Base-by-base conservation (phyloP, 1,140 invertebrate species). In the Zaprionus africanus region DNA sequence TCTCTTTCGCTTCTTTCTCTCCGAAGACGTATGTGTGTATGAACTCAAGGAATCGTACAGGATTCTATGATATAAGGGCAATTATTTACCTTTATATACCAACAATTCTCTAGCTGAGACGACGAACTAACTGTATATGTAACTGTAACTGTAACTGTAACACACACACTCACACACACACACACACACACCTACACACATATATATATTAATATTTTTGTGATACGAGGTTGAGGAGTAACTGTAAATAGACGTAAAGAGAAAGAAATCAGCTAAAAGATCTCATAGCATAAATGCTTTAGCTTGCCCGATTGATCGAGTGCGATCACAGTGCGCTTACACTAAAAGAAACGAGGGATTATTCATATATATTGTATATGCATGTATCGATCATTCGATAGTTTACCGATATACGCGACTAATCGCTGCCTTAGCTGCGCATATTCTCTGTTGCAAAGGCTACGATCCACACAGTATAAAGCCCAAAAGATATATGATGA, bases 11-110 rank as follows among this genome's bases (percentile, higher is more conserved):
- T 41, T 19, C 22, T 5, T 54, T 49, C n/a, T n/a, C 26, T 12
- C 17, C 15, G 13, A 34, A 57, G 28, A 67, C 56, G 43, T 71
- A 58, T 60, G 65, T 71, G 58, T 60, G 65, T 28, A 46, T 49
- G 49, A 68, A 38, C 28, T 59, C 24, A 38, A 58, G n/a, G 53
- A 13, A 51, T 56, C 15, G 4, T 28, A 54, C 62, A 46, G 24
- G 59, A 76, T 26, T 43, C 76, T 54, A 22, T 36, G 15, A 64
- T 63, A 58, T 90, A 90, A 84, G 68, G 84, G 68, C 85, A 88
- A 88, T 90, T 90, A 90, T 88, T 84, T 90, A 90, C 78, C 71
- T 88, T 90, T 83, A 81, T 81, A 84, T 76, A 70, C 72, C 57
- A 76, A 74, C 49, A 68, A 74, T 54, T 68, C 43, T 65, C 26